These are phyloP conservation scores for Lophura nycthemera DNA, from an alignment of 2,113 vertebrate species.

Conservation along the genomic window DNA sequence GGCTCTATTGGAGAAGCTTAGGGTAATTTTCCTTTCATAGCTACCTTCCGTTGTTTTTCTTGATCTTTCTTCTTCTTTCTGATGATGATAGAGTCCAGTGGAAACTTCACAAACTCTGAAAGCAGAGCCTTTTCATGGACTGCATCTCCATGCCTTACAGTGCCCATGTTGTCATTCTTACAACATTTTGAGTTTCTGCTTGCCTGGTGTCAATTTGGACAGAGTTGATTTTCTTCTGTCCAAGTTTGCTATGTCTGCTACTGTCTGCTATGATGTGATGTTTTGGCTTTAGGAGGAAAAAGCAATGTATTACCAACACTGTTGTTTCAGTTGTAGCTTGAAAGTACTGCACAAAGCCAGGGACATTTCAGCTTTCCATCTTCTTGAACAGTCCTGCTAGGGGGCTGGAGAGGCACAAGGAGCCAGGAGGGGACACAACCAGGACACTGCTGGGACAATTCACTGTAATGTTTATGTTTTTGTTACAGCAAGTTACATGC, in stretches of 20 bases:
- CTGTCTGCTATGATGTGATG: background rate
- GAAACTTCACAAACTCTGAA: background rate
- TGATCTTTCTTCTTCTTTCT: background rate
- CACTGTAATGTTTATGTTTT: background rate
- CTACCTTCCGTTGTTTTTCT: background rate
- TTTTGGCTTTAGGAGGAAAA: background rate
- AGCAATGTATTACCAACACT: background rate
- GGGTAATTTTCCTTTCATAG: background rate
- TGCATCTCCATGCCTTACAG: background rate
- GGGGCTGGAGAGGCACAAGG: too few species aligned
- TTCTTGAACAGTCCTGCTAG: background rate
- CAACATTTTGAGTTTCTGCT: background rate
- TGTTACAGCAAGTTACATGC: background rate
- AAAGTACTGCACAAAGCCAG: background rate
- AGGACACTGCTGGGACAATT: background rate
- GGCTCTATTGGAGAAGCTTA: background rate
- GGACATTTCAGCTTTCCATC: background rate
- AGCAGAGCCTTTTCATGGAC: background rate
- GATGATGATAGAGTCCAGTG: background rate
- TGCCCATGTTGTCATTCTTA: background rate
- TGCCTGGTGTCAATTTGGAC: background rate
- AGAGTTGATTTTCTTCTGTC: background rate
- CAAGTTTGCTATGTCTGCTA: too few species aligned
- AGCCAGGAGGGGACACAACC: background rate
- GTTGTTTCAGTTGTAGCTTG: background rate